phyloP scores from a whole-genome alignment of 2,113 vertebrate genomes.

The Chaetura pelagica region DNA sequence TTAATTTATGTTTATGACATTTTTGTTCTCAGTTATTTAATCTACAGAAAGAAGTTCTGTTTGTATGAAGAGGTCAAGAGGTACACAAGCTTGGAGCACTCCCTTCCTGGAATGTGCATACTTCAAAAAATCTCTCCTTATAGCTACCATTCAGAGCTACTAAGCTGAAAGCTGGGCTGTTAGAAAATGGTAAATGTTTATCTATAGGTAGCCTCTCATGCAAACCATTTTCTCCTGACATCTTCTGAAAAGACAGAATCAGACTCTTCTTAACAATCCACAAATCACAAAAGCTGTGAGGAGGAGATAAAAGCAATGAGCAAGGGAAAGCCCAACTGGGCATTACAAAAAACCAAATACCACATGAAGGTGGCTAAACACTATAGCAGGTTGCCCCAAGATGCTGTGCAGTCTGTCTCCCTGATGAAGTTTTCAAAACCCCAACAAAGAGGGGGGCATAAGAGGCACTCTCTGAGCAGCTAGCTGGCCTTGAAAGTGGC shows the following conservation, averaged over 20 bases:
- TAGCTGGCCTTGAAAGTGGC: neutral
- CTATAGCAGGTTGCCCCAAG: neutral
- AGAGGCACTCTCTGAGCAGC: neutral
- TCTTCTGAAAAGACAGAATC: neutral
- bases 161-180: neutral
- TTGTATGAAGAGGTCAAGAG: neutral
- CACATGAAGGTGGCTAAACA: neutral
- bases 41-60: neutral
- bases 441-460: fast-evolving
- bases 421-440: neutral
- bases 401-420: neutral
- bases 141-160: neutral
- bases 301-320: neutral
- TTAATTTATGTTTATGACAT: neutral
- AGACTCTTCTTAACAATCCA: neutral
- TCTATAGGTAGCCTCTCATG: neutral
- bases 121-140: neutral
- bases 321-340: fast-evolving
- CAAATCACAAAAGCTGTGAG: neutral
- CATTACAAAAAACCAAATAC: neutral
- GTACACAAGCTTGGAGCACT: neutral
- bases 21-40: neutral
- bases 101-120: neutral
- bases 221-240: neutral
- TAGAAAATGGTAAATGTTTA: neutral